Evolutionary conservation across 2,113 vertebrate species (phyloP).

Genomic region (Pipra filicauda): DNA sequence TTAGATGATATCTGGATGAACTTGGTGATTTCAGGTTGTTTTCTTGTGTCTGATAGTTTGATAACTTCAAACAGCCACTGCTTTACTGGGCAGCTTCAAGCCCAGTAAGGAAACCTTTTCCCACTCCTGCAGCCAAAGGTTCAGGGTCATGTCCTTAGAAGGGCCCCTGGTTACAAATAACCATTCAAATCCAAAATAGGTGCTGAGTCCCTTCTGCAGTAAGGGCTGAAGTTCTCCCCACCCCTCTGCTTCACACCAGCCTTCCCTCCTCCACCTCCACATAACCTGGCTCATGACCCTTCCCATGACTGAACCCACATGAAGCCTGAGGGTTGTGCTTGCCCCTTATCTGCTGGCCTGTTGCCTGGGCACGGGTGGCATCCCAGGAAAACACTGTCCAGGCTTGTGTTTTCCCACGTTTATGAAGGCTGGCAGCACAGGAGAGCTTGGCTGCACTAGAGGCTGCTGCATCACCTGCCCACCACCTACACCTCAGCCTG

Average conservation of each 20-base stretch:
- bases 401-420: not conserved
- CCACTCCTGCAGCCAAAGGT: not conserved
- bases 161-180: not conserved
- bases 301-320: rapidly evolving
- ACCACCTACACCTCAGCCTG: rapidly evolving
- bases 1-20: not conserved
- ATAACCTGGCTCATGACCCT: rapidly evolving
- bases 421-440: not conserved
- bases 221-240: not conserved
- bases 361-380: not conserved
- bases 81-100: not conserved
- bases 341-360: not conserved
- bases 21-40: not conserved
- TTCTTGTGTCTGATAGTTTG: not conserved
- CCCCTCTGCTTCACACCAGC: not conserved
- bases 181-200: not conserved
- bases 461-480: not conserved
- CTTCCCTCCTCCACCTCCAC: not conserved
- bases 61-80: not conserved
- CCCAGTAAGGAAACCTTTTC: not conserved
- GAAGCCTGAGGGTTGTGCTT: not conserved
- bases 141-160: not conserved
- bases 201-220: not conserved
- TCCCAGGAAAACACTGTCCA: not conserved
- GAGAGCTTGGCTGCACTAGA: not conserved